Conservation (phyloP, 2,113 vertebrate species). For the Craseonycteris thonglongyai region DNA sequence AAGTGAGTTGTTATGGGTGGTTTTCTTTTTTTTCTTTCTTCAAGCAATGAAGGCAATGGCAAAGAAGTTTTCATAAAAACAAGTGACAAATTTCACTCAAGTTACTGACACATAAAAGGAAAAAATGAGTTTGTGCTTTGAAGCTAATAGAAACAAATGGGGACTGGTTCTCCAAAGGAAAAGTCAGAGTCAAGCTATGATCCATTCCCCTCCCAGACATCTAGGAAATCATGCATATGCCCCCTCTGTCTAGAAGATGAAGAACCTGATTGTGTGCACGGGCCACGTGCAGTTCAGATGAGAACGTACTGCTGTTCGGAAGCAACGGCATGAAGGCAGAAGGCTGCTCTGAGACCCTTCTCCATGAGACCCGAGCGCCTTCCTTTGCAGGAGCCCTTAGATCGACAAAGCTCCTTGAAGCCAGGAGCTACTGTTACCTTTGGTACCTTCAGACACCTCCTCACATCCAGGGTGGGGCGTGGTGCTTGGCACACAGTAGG, state of each 20-base stretch:
- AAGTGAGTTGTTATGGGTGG: neutral
- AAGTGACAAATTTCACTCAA: conserved; percentile 81
- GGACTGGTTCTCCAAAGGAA: conserved; percentile 75
- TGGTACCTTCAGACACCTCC: neutral
- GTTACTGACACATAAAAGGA: conserved; percentile 75
- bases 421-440: neutral
- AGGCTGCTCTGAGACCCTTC: conserved; percentile 61
- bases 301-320: conserved; percentile 68
- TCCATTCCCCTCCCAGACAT: conserved; percentile 79
- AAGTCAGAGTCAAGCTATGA: conserved; percentile 76
- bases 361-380: fast-evolving
- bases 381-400: neutral
- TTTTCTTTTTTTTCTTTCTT: conserved; percentile 19
- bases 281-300: conserved; percentile 79
- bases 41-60: conserved; percentile 56
- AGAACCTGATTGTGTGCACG: conserved; percentile 77
- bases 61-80: conserved; percentile 77
- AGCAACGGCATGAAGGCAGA: conserved; percentile 35
- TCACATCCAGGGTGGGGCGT: fast-evolving
- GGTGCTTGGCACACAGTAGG: neutral
- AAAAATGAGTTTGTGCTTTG: conserved; percentile 78
- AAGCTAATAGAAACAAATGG: conserved; percentile 80
- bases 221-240: conserved; percentile 79
- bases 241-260: conserved; percentile 83
- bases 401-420: neutral